Base-by-base conservation (phyloP, 2,888 invertebrate genomes). In the Schrankia costaestrigalis region DNA sequence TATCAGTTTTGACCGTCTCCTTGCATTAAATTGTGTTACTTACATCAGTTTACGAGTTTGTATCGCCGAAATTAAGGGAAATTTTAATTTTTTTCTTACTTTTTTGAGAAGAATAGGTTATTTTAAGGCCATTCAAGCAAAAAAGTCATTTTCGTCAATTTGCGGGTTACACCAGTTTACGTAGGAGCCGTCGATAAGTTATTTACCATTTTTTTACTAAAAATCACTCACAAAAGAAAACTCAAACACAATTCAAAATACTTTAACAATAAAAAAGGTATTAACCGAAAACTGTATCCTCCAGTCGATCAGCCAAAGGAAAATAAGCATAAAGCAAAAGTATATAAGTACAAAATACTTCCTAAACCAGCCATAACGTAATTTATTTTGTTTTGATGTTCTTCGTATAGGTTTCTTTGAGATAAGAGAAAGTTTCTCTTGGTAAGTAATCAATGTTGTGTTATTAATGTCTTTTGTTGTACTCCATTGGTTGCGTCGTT, bases 371-470 rank as follows among this genome's bases (percentile, higher is more conserved):
- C 30, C 26, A 36, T 56, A 41, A 46, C 26, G 38, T 47, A 52
- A 59, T 59, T 59, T 56, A 56, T 56, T 49, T 59, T 57, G 56
- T 59, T 59, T 59, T 56, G 46, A 56, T 59, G 60, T 59, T 52
- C 46, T 56, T 59, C 38, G 31, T 44, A 41, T 44, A 46, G 45
- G 48, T 36, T 39, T 26, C 27, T 35, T 34, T 31, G 27, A 47
- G 60, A 56, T 57, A 59, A 59, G 37, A 35, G 37, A 41, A 59
- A 57, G 40, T 59, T 51, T 48, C 32, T 14, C 12, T 38, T 26
- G 18, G 40, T 35, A 55, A 39, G 41, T 33, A 43, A 58, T 56
- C 59, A 56, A 52, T 56, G 53, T 39, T 41, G 32, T 41, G 53
- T 59, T 56, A 57, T 56, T 56, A 59, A 57, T 59, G 53, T 42